Evolutionary conservation across 2,113 vertebrate species (phyloP), one percentile per base, ranked within the genome.

Genomic region (Sinocyclocheilus anophthalmus): DNA sequence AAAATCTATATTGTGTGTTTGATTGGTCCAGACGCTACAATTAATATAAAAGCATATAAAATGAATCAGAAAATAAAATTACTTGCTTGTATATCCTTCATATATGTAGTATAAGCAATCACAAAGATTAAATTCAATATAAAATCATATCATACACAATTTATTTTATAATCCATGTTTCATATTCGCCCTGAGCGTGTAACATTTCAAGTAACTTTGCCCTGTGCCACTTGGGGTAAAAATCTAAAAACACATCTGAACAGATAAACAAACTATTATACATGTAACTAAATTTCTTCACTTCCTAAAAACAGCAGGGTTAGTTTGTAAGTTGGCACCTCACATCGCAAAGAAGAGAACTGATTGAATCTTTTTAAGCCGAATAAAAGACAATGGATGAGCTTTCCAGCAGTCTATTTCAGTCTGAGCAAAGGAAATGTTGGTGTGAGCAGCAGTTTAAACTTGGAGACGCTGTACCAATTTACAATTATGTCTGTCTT

Each of bases 341-440:
- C 33, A 16, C 59, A 63, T 39, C 1, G 8, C 39, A 81, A 4
- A 16, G 24, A 79, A 59, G 33, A 59, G 30, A 63, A 81, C 13
- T 42, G 78, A 81, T 65, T 81, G 39, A 39, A n/a, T 30, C 5
- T 79, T 59, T 79, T 39, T 1, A 61, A 65, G 37, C 12, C 45
- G 78, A 65, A 81, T 24, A 45, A 61, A 81, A 65, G 12, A 81
- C 37, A 45, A 81, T n/a, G 13, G 18, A 65, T 81, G 33, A n/a
- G 12, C 33, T 65, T 48, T 81, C 39, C 59, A 30, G 39, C 14
- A 26, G 37, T 79, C 30, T 37, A 61, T 67, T 67, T 30, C 7
- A 45, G 59, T 26, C n/a, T 81, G 59, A 81, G 65, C 7, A 81
- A 81, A 81, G 78, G 13, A 18, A 26, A 45, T 45, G n/a, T 22